Evolutionary conservation across 2,113 vertebrate genomes (phyloP).

Genomic region (Alexandromys fortis): DNA sequence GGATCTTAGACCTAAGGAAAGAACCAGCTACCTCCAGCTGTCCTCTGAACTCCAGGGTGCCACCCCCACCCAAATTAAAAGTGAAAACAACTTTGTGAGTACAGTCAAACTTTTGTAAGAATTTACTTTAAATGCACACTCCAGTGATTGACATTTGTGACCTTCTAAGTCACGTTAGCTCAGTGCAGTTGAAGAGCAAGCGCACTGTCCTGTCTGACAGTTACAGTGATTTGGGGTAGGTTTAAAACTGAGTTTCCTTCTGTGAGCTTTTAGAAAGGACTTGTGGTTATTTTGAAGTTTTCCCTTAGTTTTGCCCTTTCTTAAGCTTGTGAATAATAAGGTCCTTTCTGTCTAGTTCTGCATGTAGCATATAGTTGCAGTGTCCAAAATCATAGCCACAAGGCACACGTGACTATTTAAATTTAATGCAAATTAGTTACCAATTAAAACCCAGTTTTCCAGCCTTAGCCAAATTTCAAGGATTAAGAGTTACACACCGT

Average conservation of each 20-base stretch:
- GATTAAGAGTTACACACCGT: neutral
- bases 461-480: neutral
- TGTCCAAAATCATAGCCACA: neutral
- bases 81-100: neutral
- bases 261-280: conserved; percentile 11
- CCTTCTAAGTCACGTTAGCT: conserved; percentile 32
- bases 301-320: conserved; percentile 42
- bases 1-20: neutral
- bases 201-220: conserved; percentile 8
- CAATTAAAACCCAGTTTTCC: conserved; percentile 18
- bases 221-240: conserved; percentile 14
- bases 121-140: conserved; percentile 49
- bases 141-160: neutral
- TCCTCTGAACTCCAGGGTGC: neutral
- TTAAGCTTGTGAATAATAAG: conserved; percentile 39
- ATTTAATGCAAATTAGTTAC: conserved; percentile 34
- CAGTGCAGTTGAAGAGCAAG: conserved; percentile 36
- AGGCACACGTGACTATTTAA: conserved; percentile 1
- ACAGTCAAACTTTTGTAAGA: conserved; percentile 47
- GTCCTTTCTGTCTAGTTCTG: conserved; percentile 18
- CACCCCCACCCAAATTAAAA: neutral
- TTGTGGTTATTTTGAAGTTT: conserved; percentile 29
- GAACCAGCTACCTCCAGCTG: neutral
- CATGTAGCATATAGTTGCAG: neutral
- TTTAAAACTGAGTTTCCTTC: conserved; percentile 59